Conservation (phyloP, 2,113 vertebrate species). For the Paratilapia polleni region DNA sequence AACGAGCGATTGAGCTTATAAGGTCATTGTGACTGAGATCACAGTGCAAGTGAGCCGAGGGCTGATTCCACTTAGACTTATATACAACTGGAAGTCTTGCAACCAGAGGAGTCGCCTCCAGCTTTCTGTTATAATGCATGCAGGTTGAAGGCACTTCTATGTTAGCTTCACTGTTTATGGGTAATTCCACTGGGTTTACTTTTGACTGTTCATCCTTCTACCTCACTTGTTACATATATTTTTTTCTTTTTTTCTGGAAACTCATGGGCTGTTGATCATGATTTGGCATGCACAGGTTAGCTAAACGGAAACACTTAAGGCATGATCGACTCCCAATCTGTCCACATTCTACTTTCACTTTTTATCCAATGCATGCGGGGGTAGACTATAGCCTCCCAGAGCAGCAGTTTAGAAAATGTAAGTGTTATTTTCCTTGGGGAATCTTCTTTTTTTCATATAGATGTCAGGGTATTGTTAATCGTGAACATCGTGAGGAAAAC, state of each 20-base stretch:
- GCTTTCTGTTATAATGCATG: background rate
- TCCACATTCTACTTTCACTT: background rate
- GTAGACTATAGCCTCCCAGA: background rate
- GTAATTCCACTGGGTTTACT: background rate
- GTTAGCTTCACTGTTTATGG: no score
- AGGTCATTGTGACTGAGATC: background rate
- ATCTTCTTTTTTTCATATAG: background rate
- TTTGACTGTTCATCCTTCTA: background rate
- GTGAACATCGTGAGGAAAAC: constrained; percentile 14
- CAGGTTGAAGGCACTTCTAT: no score
- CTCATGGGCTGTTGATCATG: background rate
- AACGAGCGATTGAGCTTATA: background rate
- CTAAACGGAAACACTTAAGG: background rate
- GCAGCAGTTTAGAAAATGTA: background rate
- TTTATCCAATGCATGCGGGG: background rate
- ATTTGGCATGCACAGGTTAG: background rate
- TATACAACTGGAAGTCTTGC: background rate
- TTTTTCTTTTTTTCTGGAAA: background rate
- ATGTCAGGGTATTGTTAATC: constrained; percentile 1
- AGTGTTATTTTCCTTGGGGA: background rate
- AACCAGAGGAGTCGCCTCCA: background rate
- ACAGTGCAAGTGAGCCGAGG: no score
- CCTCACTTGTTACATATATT: background rate
- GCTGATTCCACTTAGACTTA: no score
- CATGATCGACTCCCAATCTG: background rate